Percentiles rank a stretch among this genome's conserved stretches.
These are phyloP conservation scores for Diplodus sargus DNA, from an alignment of 2,797 vertebrate genomes.

Conservation along the genomic window DNA sequence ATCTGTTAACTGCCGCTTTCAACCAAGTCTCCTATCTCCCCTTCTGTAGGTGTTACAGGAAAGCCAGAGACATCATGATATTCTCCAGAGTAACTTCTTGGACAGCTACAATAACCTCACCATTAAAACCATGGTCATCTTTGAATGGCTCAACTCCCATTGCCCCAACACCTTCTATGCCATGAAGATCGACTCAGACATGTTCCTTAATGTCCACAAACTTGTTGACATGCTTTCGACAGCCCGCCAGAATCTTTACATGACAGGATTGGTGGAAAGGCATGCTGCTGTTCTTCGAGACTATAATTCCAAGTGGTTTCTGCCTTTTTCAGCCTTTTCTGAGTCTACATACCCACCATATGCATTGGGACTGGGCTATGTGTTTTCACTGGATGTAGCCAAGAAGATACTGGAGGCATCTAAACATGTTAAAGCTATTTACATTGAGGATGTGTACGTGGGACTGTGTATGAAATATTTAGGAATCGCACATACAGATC, in stretches of 20 bases:
- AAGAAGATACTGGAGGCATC: slow-evolving; percentile 54
- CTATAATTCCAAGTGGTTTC: slow-evolving; percentile 67
- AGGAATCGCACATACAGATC: slow-evolving; percentile 31
- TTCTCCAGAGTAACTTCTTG: slow-evolving; percentile 80
- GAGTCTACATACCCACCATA: slow-evolving; percentile 70
- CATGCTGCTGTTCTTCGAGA: slow-evolving; percentile 29
- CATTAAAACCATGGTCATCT: slow-evolving; percentile 79
- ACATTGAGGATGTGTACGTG: slow-evolving; percentile 83
- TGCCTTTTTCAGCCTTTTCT: slow-evolving; percentile 61
- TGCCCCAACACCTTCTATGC: slow-evolving; percentile 73
- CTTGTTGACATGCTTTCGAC: slow-evolving; percentile 52
- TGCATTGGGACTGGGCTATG: slow-evolving; percentile 76
- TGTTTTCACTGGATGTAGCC: slow-evolving; percentile 77
- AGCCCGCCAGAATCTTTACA: slow-evolving; percentile 9
- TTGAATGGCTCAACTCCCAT: slow-evolving; percentile 74
- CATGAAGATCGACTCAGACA: slow-evolving; percentile 80
- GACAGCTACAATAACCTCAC: slow-evolving; percentile 83
- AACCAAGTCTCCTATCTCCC: background rate
- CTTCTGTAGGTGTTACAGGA: slow-evolving; percentile 60
- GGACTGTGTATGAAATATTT: slow-evolving; percentile 78
- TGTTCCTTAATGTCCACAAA: slow-evolving; percentile 81
- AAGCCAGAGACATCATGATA: slow-evolving; percentile 64
- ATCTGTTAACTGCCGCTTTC: background rate
- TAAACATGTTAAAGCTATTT: slow-evolving; percentile 52
- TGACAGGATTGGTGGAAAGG: slow-evolving; percentile 61